These are phyloP conservation scores for Nylanderia fulva DNA, from an alignment of 1,140 invertebrate genomes.

Conservation along the genomic window DNA sequence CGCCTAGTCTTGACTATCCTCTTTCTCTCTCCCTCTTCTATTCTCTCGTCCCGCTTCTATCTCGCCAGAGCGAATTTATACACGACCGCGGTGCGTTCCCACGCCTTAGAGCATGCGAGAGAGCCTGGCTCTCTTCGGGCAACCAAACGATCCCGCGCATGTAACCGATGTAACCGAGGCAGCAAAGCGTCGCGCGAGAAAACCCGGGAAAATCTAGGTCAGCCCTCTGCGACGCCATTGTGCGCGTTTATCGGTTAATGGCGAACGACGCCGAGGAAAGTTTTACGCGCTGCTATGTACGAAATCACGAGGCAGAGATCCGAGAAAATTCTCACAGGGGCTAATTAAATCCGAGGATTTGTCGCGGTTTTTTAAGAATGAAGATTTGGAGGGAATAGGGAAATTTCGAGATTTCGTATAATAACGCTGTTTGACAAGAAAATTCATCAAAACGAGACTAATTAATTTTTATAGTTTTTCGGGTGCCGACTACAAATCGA, in stretches of 20 bases:
- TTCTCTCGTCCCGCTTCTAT: constrained; percentile 20
- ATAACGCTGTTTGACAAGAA: no score
- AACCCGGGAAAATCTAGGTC: constrained; percentile 73
- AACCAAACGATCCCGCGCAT: constrained; percentile 68
- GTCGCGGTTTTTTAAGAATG: neutral
- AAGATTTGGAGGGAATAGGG: no score
- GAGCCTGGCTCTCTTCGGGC: constrained; percentile 74
- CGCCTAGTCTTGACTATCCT: constrained; percentile 15
- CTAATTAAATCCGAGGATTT: neutral
- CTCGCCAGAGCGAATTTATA: constrained; percentile 72
- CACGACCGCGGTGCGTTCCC: constrained; percentile 74
- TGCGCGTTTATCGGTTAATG: constrained; percentile 61
- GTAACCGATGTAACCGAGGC: constrained; percentile 56
- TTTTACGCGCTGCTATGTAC: no score
- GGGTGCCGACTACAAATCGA: no score
- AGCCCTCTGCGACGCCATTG: constrained; percentile 56
- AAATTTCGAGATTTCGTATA: no score
- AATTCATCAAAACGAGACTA: no score
- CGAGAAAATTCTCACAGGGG: neutral
- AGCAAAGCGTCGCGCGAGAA: constrained; percentile 54
- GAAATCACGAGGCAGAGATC: neutral
- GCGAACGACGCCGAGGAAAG: constrained; percentile 3
- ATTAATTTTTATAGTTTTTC: no score
- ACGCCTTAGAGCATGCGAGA: constrained; percentile 74
- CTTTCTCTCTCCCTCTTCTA: constrained; percentile 1